A percentile compares a stretch with the other conserved stretches of the same genome.
Evolutionary conservation across 2,113 vertebrate genomes (phyloP).

Genomic region (Neodon shergylaensis): DNA sequence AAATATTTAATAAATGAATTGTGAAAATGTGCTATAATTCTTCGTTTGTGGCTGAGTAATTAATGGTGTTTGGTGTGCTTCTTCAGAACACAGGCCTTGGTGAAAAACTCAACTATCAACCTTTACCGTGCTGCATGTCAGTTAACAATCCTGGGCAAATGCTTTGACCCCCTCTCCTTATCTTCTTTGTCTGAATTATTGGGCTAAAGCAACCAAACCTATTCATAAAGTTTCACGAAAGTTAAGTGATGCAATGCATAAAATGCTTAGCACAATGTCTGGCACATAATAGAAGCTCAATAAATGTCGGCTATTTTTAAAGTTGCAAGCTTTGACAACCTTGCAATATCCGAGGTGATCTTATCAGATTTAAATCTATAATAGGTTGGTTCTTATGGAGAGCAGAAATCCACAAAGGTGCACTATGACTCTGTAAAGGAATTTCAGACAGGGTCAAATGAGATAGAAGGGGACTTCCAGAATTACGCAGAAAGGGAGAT

Average conservation of each 20-base stretch:
- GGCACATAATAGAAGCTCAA: constrained; percentile 63
- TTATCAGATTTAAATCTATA: constrained; percentile 56
- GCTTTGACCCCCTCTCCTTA: neutral
- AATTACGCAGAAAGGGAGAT: neutral
- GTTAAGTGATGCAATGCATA: neutral
- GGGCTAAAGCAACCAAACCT: neutral
- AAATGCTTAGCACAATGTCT: constrained; percentile 49
- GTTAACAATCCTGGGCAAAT: neutral
- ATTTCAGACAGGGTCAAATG: constrained; percentile 15
- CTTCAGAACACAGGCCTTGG: neutral
- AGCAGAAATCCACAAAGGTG: neutral
- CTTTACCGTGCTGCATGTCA: neutral
- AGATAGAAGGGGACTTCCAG: neutral
- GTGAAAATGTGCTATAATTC: constrained; percentile 10
- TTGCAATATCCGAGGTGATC: constrained; percentile 52
- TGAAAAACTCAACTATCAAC: neutral
- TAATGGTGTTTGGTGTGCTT: neutral
- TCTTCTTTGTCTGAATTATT: constrained; percentile 26
- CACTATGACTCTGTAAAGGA: neutral
- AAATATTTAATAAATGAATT: constrained; percentile 45
- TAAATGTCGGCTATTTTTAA: constrained; percentile 72
- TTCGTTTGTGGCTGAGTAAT: neutral
- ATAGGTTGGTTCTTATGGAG: neutral
- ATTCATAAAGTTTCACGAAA: constrained; percentile 37
- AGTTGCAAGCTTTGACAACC: constrained; percentile 61